These are phyloP conservation scores for Orchesellides sinensis DNA, from an alignment of 2,888 invertebrate species.

Conservation along the genomic window DNA sequence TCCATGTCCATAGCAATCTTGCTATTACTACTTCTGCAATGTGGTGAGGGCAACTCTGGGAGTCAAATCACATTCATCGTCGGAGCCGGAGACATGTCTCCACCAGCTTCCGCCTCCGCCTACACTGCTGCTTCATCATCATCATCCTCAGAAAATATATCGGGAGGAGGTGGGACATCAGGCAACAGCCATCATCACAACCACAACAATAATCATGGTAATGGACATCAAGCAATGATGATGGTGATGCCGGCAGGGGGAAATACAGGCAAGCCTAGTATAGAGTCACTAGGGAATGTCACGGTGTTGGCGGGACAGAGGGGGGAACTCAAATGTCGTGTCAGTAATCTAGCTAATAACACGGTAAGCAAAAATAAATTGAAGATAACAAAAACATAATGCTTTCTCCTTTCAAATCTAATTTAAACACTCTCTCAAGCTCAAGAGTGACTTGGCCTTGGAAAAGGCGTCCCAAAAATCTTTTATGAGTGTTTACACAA, in stretches of 20 bases:
- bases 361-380: conserved; percentile 67
- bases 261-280: conserved; percentile 54
- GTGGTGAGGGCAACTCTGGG: conserved; percentile 71
- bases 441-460: not conserved
- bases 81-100: conserved; percentile 36
- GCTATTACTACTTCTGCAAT: conserved; percentile 53
- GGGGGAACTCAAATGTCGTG: conserved; percentile 73
- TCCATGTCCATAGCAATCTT: conserved; percentile 33
- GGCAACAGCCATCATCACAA: conserved; percentile 1
- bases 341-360: conserved; percentile 73
- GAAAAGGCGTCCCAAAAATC: too few species aligned
- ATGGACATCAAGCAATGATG: conserved; percentile 49
- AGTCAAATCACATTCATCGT: conserved; percentile 69
- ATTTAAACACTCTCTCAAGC: too few species aligned
- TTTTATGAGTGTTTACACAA: too few species aligned
- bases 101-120: conserved; percentile 59
- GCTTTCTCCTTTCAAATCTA: too few species aligned
- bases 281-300: conserved; percentile 71
- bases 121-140: conserved; percentile 40
- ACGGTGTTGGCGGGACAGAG: conserved; percentile 74
- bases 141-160: conserved; percentile 1
- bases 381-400: not conserved
- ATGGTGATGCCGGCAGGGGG: conserved; percentile 52
- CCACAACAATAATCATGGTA: conserved; percentile 41
- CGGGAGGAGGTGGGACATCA: conserved; percentile 13